These are phyloP conservation scores for Anarsia innoxiella DNA, from an alignment of 2,888 invertebrate genomes.

Conservation along the genomic window DNA sequence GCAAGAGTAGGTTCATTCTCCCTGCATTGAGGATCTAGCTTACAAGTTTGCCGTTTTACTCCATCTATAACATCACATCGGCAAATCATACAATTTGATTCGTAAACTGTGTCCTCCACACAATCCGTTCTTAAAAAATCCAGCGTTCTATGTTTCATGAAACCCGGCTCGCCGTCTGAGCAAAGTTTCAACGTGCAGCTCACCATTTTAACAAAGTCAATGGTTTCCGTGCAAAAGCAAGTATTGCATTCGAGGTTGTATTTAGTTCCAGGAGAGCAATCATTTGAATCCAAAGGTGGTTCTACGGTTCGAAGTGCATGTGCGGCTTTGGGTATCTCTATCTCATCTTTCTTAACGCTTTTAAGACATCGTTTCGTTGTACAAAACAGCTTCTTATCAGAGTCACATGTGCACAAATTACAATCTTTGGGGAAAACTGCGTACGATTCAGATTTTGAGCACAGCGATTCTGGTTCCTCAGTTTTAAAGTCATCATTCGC, in stretches of 20 bases:
- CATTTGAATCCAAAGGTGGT: constrained; percentile 25
- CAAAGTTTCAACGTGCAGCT: constrained; percentile 55
- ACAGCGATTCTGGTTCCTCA: constrained; percentile 14
- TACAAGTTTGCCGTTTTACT: constrained; percentile 35
- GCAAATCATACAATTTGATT: constrained; percentile 42
- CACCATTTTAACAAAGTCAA: constrained; percentile 37
- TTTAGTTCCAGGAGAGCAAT: constrained; percentile 37
- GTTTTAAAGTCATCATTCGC: constrained; percentile 1
- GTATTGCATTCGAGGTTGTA: constrained; percentile 47
- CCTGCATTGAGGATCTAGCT: constrained; percentile 25
- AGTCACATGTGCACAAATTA: constrained; percentile 70
- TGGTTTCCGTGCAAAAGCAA: constrained; percentile 39
- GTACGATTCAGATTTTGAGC: constrained; percentile 29
- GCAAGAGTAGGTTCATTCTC: no score
- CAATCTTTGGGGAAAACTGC: constrained; percentile 60
- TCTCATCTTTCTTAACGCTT: no score
- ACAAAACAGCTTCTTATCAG: constrained; percentile 49
- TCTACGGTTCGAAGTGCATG: no score
- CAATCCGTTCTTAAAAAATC: constrained; percentile 30
- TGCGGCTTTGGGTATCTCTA: no score
- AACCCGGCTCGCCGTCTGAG: no score
- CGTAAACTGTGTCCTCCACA: constrained; percentile 34
- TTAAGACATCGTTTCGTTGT: constrained; percentile 56
- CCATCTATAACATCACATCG: constrained; percentile 28
- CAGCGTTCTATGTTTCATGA: not conserved